These are phyloP conservation scores for Xiphorhynchus erythropygius DNA, from an alignment of 2,797 vertebrate genomes.

Conservation along the genomic window DNA sequence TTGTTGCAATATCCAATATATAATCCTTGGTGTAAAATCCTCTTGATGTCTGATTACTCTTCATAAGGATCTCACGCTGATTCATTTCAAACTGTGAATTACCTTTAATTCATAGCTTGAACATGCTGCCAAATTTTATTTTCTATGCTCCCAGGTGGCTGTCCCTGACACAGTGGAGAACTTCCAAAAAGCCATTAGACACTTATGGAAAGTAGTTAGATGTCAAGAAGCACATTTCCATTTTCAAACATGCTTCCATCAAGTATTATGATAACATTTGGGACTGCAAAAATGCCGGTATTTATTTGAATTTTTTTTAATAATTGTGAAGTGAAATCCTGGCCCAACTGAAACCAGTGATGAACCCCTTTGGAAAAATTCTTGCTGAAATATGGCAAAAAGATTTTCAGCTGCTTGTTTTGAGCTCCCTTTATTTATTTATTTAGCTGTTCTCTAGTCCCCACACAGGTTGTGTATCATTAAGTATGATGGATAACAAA, in stretches of 20 bases:
- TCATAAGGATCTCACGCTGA: constrained; percentile 73
- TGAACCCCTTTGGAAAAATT: not conserved
- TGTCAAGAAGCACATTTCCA: constrained; percentile 12
- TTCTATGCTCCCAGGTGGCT: constrained; percentile 72
- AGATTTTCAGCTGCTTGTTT: not conserved
- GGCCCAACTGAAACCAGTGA: not conserved
- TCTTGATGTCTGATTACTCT: constrained; percentile 76
- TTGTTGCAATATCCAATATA: constrained; percentile 73
- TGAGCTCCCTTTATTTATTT: not conserved
- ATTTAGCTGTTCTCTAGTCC: not conserved
- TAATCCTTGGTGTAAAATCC: constrained; percentile 66
- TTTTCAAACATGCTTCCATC: constrained; percentile 42
- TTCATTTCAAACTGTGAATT: constrained; percentile 76
- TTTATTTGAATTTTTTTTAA: not conserved
- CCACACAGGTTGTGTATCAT: not conserved
- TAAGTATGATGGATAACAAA: constrained; percentile 18
- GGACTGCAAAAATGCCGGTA: constrained; percentile 14
- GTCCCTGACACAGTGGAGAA: constrained; percentile 64
- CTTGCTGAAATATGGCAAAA: not conserved
- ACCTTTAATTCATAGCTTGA: constrained; percentile 77
- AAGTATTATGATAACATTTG: not conserved
- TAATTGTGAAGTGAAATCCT: not conserved
- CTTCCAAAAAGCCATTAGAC: constrained; percentile 71
- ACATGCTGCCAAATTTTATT: constrained; percentile 73
- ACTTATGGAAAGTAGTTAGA: constrained; percentile 56